Evolutionary conservation across 2,888 invertebrate genomes (phyloP).

Genomic region (Chironomus riparius): DNA sequence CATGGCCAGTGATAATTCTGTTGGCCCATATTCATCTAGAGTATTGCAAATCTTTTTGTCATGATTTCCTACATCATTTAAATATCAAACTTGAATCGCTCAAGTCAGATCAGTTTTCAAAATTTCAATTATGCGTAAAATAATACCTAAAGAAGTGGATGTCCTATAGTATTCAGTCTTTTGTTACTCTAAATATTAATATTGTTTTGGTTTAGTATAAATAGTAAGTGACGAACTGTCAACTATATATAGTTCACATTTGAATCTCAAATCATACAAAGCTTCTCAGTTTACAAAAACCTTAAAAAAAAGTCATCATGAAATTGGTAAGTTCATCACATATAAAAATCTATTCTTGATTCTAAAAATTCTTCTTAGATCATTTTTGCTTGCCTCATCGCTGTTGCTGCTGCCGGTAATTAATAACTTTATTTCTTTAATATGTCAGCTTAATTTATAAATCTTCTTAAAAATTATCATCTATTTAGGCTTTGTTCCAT

Average conservation of each 20-base stretch:
- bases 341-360: neutral
- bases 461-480: neutral
- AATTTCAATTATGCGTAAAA: conserved; percentile 10
- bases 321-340: neutral
- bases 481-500: conserved; percentile 20
- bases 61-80: conserved; percentile 6
- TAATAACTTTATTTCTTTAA: neutral
- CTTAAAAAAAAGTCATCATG: neutral
- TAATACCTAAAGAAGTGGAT: neutral
- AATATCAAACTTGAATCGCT: neutral
- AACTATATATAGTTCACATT: conserved; percentile 5
- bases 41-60: neutral
- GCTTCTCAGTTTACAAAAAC: conserved; percentile 31
- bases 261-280: neutral
- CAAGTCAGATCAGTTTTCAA: neutral
- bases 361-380: conserved; percentile 36
- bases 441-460: conserved; percentile 31
- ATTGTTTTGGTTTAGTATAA: conserved; percentile 6
- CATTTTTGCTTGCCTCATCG: conserved; percentile 47
- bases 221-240: neutral
- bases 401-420: conserved; percentile 43
- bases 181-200: neutral
- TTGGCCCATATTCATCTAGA: neutral
- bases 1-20: neutral
- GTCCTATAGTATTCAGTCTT: no score